Evolutionary conservation across 2,888 invertebrate genomes (phyloP), one percentile per base, ranked within the genome.

Genomic region (Hemithea aestivaria): DNA sequence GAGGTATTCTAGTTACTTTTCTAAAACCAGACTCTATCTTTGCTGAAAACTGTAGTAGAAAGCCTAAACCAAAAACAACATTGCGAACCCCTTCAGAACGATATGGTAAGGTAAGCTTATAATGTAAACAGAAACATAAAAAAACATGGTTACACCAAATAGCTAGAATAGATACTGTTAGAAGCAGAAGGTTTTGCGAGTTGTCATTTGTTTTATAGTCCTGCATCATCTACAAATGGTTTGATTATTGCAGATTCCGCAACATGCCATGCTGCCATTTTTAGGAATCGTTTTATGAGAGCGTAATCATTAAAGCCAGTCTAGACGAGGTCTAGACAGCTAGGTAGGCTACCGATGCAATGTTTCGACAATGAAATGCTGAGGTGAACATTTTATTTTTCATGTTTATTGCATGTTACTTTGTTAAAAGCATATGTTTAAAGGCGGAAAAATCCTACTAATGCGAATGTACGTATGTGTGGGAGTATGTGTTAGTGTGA

Each of bases 321-420:
- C 41, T 42, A 42, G 36, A 40, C 40, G 24, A 20, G 24, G 40
- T 40, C 40, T 40, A 40, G 40, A 40, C 40, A 24, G 10, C 20
- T 30, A 22, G 25, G 35, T 29, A 32, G 31, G 32, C 27, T 28
- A 36, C 10, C 25, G 30, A 30, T 12, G 21, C 10, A 20, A 23
- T 12, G 27, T 10, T 25, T 23, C 11, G 7, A n/a, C 26, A 35
- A 23, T 20, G 11, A 22, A 30, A 23, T 40, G 24, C 20, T 12
- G 29, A 6, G 21, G 12, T 0, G 23, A n/a, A 32, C 16, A 5
- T 28, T 28, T 9, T 1, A 9, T 22, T 30, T 20, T 7, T 9
- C 25, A 34, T 21, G 12, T 34, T 34, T 34, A 27, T 27, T 6
- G 16, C n/a, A n/a, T n/a, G n/a, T n/a, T n/a, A n/a, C n/a, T n/a